A percentile compares a stretch with the other conserved stretches of the same genome.
phyloP scores from a whole-genome alignment of 2,888 invertebrate species.

The Eledone cirrhosa region DNA sequence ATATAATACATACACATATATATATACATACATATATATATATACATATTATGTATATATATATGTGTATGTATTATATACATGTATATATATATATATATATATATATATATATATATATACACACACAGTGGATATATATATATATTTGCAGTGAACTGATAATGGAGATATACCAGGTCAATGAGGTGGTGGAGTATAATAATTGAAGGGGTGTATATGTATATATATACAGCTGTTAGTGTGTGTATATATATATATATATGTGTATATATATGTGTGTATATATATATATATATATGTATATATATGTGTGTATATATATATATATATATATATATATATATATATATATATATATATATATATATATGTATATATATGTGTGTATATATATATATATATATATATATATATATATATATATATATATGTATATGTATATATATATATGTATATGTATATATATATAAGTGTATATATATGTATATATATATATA shows the following conservation, averaged over 20 bases:
- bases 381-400: not conserved
- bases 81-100: not conserved
- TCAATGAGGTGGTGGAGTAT: too few relatives aligned
- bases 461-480: not conserved
- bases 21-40: not conserved
- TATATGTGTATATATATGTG: too few relatives aligned
- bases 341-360: not conserved
- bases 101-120: not conserved
- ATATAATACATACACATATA: not conserved
- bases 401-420: not conserved
- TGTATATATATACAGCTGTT: too few relatives aligned
- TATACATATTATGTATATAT: not conserved
- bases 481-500: constrained; percentile 11
- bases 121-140: not conserved
- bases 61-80: not conserved
- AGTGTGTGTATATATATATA: too few relatives aligned
- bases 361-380: not conserved
- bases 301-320: too few relatives aligned
- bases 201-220: too few relatives aligned
- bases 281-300: too few relatives aligned
- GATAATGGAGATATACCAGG: too few relatives aligned
- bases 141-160: not conserved
- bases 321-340: not conserved
- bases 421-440: not conserved
- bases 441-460: not conserved